Evolutionary conservation across 2,113 vertebrate genomes (phyloP).

Genomic region (Axis porcinus): DNA sequence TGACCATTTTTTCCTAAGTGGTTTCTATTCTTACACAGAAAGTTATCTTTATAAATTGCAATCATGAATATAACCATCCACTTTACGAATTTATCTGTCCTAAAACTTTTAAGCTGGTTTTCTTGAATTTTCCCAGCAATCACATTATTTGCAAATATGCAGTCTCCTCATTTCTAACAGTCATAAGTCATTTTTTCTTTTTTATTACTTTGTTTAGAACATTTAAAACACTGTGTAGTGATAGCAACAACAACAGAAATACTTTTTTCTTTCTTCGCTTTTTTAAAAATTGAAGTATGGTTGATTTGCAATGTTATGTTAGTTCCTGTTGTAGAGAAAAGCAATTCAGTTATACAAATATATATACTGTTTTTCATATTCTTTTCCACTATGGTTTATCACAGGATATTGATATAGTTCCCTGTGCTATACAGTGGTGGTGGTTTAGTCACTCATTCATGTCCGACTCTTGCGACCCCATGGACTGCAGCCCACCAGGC

Average conservation of each 20-base stretch:
- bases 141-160: neutral
- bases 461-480: neutral
- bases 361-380: neutral
- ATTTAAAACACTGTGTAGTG: neutral
- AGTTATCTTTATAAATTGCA: neutral
- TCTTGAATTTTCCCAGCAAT: neutral
- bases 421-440: neutral
- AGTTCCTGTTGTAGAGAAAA: neutral
- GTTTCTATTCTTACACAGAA: neutral
- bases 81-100: neutral
- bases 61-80: neutral
- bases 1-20: neutral
- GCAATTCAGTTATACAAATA: neutral
- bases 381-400: neutral
- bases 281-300: neutral
- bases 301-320: neutral
- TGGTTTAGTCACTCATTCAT: neutral
- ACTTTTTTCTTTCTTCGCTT: neutral
- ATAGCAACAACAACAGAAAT: neutral
- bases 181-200: neutral
- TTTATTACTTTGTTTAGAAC: neutral
- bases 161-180: neutral
- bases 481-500: rapidly evolving
- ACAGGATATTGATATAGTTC: neutral
- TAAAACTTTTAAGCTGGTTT: neutral